Evolutionary conservation across 2,797 vertebrate genomes (phyloP), one percentile per base, ranked within the genome.

Genomic region (Morus bassanus): DNA sequence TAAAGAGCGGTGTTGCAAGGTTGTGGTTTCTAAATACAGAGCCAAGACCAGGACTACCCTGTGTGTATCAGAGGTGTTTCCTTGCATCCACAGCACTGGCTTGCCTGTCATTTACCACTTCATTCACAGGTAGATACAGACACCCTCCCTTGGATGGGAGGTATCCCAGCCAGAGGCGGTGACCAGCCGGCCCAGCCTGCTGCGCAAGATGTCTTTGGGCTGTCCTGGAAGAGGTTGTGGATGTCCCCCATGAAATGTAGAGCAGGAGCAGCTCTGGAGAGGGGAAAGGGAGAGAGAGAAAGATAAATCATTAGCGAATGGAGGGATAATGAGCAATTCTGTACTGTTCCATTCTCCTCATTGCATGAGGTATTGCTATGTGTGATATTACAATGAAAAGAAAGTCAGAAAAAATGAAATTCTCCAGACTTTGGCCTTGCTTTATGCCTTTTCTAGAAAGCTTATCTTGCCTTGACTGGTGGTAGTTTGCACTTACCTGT

Each of bases 91-190:
- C 18, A 65, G 39, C 33, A 43, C 30, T 6, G 11, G 19, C 9
- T 77, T 4, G 1, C 12, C 24, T 74, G 31, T 64, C 37, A 24
- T 14, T 33, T 59, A 46, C 4, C 18, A 19, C 5, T n/a, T 51
- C 43, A 28, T 67, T 35, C 53, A 60, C 35, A 75, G 15, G 19
- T 48, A 21, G 13, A 37, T 74, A 59, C 6, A 28, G 35, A 54
- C 1, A 3, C 11, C 25, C 45, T 13, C 13, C 22, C 14, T 37
- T 2, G 0, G 39, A 63, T 28, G 8, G n/a, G 28, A 88, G 11
- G 27, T 41, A 77, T 70, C 15, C 18, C 33, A 70, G 50, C 11
- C 56, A 67, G 14, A 50, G 28, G 21, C 3, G 1, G 24, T 50
- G 27, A 43, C 16, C 23, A 76, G 24, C 6, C 15, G 41, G 39